Evolutionary conservation across 2,113 vertebrate species (phyloP), one percentile per base, ranked within the genome.

Genomic region (Takifugu bimaculatus): DNA sequence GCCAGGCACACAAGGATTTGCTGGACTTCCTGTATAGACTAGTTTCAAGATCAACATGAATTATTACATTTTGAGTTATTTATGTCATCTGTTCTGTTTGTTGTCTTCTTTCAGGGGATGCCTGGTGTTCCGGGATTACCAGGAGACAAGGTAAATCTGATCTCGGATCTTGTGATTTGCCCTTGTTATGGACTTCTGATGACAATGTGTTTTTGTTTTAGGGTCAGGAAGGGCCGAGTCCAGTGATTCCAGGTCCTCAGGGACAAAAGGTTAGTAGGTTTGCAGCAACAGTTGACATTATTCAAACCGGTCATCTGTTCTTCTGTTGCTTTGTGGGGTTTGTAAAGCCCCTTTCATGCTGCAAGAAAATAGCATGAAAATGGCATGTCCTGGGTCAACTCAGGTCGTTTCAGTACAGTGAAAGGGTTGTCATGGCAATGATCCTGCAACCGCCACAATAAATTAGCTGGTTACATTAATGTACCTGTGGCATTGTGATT

Each of bases 181-280:
- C 20, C 51, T 14, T 49, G 2, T 52, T 1, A 35, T 4, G 39
- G 26, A 5, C 20, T 54, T 1, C 49, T 51, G 50, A 57, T 32
- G 15, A 25, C 2, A 5, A n/a, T 47, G 35, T 65, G 50, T 57
- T 12, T 20, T 26, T 54, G 35, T 55, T 67, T 62, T 67, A 92
- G 91, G 91, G 91, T 71, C 74, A 69, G 42, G 85, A 88, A 50
- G 89, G 89, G 35, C 81, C 54, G 35, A 90, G 74, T 63, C 74
- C 85, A 2, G 73, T 74, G n/a, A 71, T 72, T 6, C 77, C 76
- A 2, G 91, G 89, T 20, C 82, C 84, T 1, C 56, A 1, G 51
- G 91, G 91, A 53, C 63, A 54, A 48, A 91, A 65, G 85, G 91
- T 91, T 57, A 72, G 74, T n/a, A 25, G n/a, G 44, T 45, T 50